phyloP scores from a whole-genome alignment of 1,140 invertebrate species.

The Dendrolimus punctatus region DNA sequence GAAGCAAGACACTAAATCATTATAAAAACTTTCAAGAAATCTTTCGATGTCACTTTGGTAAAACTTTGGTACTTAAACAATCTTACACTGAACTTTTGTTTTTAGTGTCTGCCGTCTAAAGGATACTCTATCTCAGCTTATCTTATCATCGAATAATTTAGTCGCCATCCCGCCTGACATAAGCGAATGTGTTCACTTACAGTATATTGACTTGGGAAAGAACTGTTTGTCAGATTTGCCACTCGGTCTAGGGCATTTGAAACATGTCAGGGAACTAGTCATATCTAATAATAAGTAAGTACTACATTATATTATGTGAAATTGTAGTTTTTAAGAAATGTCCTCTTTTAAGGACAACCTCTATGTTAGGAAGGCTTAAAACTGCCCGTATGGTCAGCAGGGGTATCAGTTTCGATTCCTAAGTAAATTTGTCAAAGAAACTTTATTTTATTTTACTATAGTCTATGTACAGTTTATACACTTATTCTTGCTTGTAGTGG shows the following conservation, averaged over 20 bases:
- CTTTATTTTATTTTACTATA: too few species aligned
- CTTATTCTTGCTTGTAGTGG: too few species aligned
- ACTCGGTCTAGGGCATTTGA: slow-evolving; percentile 74
- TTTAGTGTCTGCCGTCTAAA: slow-evolving; percentile 34
- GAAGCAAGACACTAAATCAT: too few species aligned
- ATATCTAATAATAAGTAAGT: slow-evolving; percentile 85
- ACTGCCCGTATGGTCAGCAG: too few species aligned
- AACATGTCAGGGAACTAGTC: slow-evolving; percentile 83
- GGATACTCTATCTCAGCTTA: slow-evolving; percentile 78
- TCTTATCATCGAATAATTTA: slow-evolving; percentile 77
- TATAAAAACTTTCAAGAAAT: too few species aligned
- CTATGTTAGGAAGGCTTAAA: too few species aligned
- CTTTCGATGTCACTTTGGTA: too few species aligned
- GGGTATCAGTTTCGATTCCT: too few species aligned
- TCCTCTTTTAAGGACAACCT: too few species aligned
- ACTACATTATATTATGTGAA: not conserved
- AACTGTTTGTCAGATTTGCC: slow-evolving; percentile 83
- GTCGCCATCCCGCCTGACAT: slow-evolving; percentile 77
- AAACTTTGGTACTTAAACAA: not conserved
- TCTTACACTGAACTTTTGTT: slow-evolving; percentile 3
- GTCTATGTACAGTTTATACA: too few species aligned
- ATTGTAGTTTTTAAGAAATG: too few species aligned
- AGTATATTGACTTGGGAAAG: slow-evolving; percentile 83
- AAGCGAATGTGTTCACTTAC: slow-evolving; percentile 75
- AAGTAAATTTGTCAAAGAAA: too few species aligned